Conservation (phyloP, 2,113 vertebrate genomes). For the Oplegnathus fasciatus region DNA sequence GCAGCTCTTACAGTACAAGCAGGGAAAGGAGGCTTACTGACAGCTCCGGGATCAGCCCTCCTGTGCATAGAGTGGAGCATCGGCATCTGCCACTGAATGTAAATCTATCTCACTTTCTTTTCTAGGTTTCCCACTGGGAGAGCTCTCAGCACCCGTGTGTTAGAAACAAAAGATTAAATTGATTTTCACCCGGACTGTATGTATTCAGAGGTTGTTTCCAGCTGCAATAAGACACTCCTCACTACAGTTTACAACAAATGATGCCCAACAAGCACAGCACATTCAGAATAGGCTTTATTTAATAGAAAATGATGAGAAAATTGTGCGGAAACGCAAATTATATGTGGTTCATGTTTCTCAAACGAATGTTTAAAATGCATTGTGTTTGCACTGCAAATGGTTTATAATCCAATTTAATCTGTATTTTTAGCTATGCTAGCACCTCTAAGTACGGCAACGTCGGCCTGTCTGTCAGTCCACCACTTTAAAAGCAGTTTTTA, state of each 20-base stretch:
- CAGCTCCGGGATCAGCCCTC: slow-evolving; percentile 60
- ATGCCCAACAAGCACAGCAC: background rate
- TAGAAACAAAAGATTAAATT: background rate
- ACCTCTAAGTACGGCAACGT: background rate
- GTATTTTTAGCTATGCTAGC: background rate
- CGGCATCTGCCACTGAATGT: background rate
- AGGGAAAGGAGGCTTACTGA: slow-evolving; percentile 37
- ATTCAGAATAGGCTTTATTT: background rate
- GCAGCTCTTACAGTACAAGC: slow-evolving; percentile 34
- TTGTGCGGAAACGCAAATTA: background rate
- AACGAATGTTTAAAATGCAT: background rate
- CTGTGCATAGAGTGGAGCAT: slow-evolving; percentile 24
- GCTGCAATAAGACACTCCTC: background rate
- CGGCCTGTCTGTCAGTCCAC: background rate
- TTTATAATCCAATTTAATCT: background rate
- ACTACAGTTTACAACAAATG: background rate
- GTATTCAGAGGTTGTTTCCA: background rate
- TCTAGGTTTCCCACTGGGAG: background rate
- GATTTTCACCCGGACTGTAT: background rate
- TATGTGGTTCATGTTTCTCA: background rate
- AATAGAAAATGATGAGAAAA: background rate
- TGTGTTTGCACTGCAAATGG: background rate
- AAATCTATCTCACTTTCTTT: slow-evolving; percentile 19
- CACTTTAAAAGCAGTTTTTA: background rate
- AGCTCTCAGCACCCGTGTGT: background rate